These are phyloP conservation scores for Lethenteron reissneri DNA, from an alignment of 2,113 vertebrate species.

Conservation along the genomic window DNA sequence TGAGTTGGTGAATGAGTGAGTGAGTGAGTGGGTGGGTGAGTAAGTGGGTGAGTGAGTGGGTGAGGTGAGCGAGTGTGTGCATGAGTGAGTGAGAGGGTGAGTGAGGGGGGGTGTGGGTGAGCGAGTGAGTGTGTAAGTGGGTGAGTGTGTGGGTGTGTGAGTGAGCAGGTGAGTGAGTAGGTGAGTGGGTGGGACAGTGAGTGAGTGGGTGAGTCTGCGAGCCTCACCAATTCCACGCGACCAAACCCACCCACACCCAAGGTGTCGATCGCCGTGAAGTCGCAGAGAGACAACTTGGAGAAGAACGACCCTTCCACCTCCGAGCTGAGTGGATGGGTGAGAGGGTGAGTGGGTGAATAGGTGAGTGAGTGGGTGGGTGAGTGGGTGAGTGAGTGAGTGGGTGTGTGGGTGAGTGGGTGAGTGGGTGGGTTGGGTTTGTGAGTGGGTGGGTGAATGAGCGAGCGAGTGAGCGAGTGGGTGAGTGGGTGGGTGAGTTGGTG, in stretches of 20 bases:
- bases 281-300: constrained; percentile 16
- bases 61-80: background rate
- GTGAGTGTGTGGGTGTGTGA: no score
- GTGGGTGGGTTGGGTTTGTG: no score
- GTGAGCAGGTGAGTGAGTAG: background rate
- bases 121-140: no score
- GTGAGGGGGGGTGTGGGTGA: no score
- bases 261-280: constrained; percentile 32
- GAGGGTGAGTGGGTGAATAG: no score
- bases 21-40: background rate
- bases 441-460: no score
- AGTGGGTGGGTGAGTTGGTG: no score
- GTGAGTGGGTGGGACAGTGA: background rate
- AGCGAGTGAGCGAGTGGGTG: no score
- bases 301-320: constrained; percentile 19
- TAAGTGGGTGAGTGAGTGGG: background rate
- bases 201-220: background rate
- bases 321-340: constrained; percentile 13
- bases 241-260: constrained; percentile 66
- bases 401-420: no score
- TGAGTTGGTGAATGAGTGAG: background rate
- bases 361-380: no score
- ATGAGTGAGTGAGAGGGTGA: background rate
- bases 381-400: no score
- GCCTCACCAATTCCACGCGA: constrained; percentile 25